These are phyloP conservation scores for Limanda limanda DNA, from an alignment of 2,113 vertebrate species.

Conservation along the genomic window DNA sequence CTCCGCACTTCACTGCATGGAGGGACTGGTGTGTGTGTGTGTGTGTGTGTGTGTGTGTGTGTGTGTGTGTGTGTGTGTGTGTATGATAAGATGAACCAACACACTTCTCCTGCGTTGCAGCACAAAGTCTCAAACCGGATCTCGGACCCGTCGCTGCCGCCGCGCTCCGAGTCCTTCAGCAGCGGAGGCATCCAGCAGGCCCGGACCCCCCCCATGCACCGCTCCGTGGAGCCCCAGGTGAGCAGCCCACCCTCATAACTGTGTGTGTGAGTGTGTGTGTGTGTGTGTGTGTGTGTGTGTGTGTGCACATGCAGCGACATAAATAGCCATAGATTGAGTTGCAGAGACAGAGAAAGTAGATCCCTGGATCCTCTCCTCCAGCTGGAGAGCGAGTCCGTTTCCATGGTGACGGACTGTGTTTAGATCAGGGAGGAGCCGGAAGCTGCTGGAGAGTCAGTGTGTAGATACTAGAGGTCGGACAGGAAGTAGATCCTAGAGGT, in stretches of 20 bases:
- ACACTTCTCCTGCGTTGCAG: conserved; percentile 92
- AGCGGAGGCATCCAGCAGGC: conserved; percentile 94
- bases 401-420: too few relatives aligned
- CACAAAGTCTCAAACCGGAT: conserved; percentile 98
- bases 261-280: background rate
- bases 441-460: too few relatives aligned
- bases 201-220: conserved; percentile 94
- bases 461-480: too few relatives aligned
- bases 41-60: conserved; percentile 30
- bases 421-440: too few relatives aligned
- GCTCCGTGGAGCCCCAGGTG: conserved; percentile 94
- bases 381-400: too few relatives aligned
- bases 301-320: too few relatives aligned
- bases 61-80: conserved; percentile 7
- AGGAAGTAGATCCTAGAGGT: too few relatives aligned
- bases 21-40: background rate
- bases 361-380: too few relatives aligned
- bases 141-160: conserved; percentile 95
- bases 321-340: too few relatives aligned
- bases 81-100: conserved; percentile 89
- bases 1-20: too few relatives aligned
- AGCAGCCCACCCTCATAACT: background rate
- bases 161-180: conserved; percentile 97
- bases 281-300: background rate
- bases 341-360: too few relatives aligned